phyloP scores from a whole-genome alignment of 2,797 vertebrate species.

The Clamator glandarius region DNA sequence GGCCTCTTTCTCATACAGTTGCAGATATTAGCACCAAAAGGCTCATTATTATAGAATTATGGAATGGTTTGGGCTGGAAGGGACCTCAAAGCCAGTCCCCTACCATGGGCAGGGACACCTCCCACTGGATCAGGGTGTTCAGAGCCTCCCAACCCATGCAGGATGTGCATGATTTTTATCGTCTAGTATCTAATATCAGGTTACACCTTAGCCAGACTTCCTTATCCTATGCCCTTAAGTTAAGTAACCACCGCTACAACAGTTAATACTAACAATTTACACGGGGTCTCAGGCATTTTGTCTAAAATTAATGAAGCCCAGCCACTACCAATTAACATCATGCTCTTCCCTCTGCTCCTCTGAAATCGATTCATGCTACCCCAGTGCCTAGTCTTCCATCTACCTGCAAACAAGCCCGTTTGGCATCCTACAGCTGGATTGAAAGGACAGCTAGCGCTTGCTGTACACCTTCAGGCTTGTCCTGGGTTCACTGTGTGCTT shows the following conservation, averaged over 20 bases:
- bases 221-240: background rate
- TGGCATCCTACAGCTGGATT: background rate
- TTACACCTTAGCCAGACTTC: background rate
- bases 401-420: fast-evolving
- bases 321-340: background rate
- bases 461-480: background rate
- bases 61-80: too few species aligned
- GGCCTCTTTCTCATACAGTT: background rate
- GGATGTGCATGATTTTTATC: background rate
- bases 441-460: background rate
- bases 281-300: background rate
- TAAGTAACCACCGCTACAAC: background rate
- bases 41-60: background rate
- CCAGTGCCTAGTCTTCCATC: background rate
- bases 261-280: background rate
- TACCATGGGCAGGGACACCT: too few species aligned
- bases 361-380: background rate
- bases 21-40: too few species aligned
- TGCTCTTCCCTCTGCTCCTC: background rate
- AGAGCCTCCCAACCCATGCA: background rate
- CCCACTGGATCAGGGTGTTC: too few species aligned
- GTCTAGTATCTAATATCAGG: background rate
- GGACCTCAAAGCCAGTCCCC: too few species aligned
- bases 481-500: background rate
- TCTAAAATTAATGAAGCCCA: background rate